Evolutionary conservation across 2,797 vertebrate genomes (phyloP).

Genomic region (Neosalanx taihuensis): DNA sequence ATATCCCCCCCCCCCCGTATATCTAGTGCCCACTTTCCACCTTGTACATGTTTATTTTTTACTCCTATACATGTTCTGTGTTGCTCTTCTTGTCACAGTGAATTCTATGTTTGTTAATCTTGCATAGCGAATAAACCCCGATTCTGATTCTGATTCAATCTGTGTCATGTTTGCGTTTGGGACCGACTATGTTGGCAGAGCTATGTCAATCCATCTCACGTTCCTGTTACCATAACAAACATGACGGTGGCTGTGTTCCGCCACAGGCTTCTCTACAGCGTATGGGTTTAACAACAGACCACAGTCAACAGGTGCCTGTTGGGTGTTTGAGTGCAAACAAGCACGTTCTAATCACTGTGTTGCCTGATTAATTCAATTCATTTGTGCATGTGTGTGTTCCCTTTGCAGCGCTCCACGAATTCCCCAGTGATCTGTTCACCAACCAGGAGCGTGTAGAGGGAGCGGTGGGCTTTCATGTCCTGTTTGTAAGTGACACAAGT

Average conservation of each 20-base stretch:
- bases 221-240: not conserved
- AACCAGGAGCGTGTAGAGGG: slow-evolving; percentile 85
- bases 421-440: slow-evolving; percentile 91
- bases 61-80: too few relatives aligned
- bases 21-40: too few relatives aligned
- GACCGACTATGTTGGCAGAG: not conserved
- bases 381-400: slow-evolving; percentile 17
- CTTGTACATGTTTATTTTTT: too few relatives aligned
- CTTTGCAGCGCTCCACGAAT: slow-evolving; percentile 88
- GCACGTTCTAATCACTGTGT: not conserved
- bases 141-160: too few relatives aligned
- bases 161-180: slow-evolving; percentile 25
- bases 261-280: not conserved
- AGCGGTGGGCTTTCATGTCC: slow-evolving; percentile 87
- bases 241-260: not conserved
- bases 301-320: too few relatives aligned
- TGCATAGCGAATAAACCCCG: too few relatives aligned
- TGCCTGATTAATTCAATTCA: slow-evolving; percentile 8
- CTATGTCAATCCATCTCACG: not conserved
- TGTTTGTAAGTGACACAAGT: slow-evolving; percentile 84
- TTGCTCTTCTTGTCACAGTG: too few relatives aligned
- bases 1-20: too few relatives aligned
- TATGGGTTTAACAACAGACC: too few relatives aligned
- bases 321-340: too few relatives aligned
- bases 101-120: too few relatives aligned